Evolutionary conservation across 2,113 vertebrate genomes (phyloP), one percentile per base, ranked within the genome.

Genomic region (Triplophysa tibetana): DNA sequence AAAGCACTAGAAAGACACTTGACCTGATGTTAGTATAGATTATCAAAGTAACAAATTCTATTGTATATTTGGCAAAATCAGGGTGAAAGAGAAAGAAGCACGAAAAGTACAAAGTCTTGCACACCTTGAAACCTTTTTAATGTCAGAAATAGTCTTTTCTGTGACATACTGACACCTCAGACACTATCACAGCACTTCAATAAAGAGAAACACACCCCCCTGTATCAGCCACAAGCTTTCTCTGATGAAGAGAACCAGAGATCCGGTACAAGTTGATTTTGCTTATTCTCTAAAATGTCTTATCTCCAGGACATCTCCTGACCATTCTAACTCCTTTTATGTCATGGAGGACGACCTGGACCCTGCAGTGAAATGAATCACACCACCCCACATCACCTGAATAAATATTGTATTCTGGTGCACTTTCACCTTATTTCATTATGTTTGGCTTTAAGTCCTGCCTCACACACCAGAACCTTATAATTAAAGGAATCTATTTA

Each of bases 141-240:
- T 58, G 50, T 56, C 2, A 21, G 52, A 38, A 33, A 13, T 52
- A 13, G 14, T 56, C 8, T 29, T 58, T 72, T 26, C 69, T 58
- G 19, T 72, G 56, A 29, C 50, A 58, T 48, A 7, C 52, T 1
- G 11, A 72, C 50, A 58, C 69, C 50, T 72, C 61, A 38, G 61
- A 75, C 62, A 48, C 33, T 61, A 23, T 23, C 21, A 58, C 50
- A 29, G 19, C 19, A 58, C 52, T 72, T 72, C 48, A 70, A 70
- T 54, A 70, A 10, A 11, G 29, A 50, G 48, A 17, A 72, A 56
- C 69, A 72, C 69, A 48, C 50, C 56, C 21, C 54, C 69, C 69
- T 21, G 69, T 58, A 72, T 58, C 70, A 58, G 69, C 69, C 26
- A 72, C 50, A 72, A 72, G 52, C 52, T 58, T 19, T 58, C 52